Percentiles rank a stretch among this genome's conserved stretches.
Conservation (phyloP, 2,797 vertebrate species). For the Taeniopygia guttata region DNA sequence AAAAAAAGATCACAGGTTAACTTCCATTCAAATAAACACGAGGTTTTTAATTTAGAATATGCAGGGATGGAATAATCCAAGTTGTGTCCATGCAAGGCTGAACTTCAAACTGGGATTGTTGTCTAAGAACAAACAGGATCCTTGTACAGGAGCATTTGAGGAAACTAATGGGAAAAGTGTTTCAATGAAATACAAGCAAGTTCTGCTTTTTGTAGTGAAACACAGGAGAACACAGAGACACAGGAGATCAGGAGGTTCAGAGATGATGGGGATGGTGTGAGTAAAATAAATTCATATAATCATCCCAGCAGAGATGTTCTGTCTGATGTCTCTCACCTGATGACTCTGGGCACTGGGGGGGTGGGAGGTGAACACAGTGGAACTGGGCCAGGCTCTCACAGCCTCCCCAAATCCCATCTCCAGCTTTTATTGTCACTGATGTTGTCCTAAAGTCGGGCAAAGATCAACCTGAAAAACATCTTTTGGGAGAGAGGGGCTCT, state of each 20-base stretch:
- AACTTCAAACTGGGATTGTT: neutral
- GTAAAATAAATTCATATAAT: neutral
- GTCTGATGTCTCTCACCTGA: fast-evolving
- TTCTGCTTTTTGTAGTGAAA: neutral
- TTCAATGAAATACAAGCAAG: neutral
- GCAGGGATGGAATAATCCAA: neutral
- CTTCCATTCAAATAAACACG: neutral
- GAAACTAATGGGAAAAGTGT: neutral
- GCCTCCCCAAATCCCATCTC: neutral
- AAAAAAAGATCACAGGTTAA: fast-evolving
- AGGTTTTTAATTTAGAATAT: too few species aligned
- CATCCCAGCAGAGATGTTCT: neutral
- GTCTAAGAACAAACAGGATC: neutral
- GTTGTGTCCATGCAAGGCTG: neutral
- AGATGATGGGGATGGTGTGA: neutral
- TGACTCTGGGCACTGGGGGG: neutral
- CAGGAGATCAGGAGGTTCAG: neutral
- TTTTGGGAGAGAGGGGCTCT: neutral
- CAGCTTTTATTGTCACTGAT: neutral
- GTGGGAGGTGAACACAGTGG: neutral
- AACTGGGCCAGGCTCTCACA: neutral
- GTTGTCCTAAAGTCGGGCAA: neutral
- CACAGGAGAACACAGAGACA: too few species aligned
- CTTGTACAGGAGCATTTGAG: neutral
- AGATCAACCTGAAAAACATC: neutral